Conservation (phyloP, 2,888 invertebrate genomes). For the Oligia fasciuncula region DNA sequence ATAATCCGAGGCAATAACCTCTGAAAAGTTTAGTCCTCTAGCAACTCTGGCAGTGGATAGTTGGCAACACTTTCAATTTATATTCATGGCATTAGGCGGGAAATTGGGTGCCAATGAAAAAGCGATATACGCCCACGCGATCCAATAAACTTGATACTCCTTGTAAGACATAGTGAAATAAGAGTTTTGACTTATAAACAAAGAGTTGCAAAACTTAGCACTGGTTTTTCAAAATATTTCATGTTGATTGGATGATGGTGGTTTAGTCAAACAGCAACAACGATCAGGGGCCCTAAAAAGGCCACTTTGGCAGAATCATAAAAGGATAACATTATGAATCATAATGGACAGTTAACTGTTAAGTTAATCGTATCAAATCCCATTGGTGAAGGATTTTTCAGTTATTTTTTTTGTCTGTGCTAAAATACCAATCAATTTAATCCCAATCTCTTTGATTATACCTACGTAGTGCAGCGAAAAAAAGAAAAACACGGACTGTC, state of each 20-base stretch:
- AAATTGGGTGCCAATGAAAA: slow-evolving; percentile 83
- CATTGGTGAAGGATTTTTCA: too few species aligned
- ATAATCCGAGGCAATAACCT: slow-evolving; percentile 21
- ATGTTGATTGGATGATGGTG: neutral
- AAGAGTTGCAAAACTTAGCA: neutral
- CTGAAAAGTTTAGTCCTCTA: slow-evolving; percentile 42
- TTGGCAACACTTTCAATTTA: slow-evolving; percentile 69
- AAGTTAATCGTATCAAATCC: too few species aligned
- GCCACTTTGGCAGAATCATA: too few species aligned
- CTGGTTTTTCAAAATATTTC: neutral
- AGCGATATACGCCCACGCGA: slow-evolving; percentile 73
- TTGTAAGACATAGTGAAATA: slow-evolving; percentile 1
- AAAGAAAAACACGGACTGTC: too few species aligned
- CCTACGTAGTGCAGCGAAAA: too few species aligned
- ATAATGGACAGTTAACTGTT: too few species aligned
- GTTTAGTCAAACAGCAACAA: neutral
- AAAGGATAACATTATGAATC: too few species aligned
- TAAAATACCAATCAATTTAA: too few species aligned
- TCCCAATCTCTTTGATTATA: too few species aligned
- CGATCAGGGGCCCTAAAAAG: too few species aligned
- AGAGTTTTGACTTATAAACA: neutral
- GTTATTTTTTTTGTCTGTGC: too few species aligned
- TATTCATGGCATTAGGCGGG: slow-evolving; percentile 75
- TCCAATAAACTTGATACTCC: slow-evolving; percentile 71
- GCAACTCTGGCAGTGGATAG: slow-evolving; percentile 36